Evolutionary conservation across 2,113 vertebrate genomes (phyloP).

Genomic region (Tetrax tetrax): DNA sequence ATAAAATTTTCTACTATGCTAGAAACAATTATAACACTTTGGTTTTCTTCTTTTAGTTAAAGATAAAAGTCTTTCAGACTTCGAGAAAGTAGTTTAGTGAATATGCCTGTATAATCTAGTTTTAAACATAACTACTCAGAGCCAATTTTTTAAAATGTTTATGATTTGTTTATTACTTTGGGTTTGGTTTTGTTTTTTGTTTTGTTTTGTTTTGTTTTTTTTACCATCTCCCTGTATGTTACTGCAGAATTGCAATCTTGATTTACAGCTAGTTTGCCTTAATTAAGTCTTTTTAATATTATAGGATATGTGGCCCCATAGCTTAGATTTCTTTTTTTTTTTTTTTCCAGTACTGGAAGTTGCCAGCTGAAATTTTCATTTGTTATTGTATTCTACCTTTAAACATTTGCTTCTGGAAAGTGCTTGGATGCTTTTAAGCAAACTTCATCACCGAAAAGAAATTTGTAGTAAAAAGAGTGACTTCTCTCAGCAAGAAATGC

Average conservation of each 20-base stretch:
- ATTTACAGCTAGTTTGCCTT: constrained; percentile 2
- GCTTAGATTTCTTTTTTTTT: not conserved
- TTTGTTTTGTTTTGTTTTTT: not conserved
- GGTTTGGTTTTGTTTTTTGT: not conserved
- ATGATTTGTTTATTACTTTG: not conserved
- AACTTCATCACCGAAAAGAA: constrained; percentile 25
- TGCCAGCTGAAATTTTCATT: not conserved
- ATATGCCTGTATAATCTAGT: not conserved
- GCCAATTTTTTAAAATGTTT: not conserved
- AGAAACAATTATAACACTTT: not conserved
- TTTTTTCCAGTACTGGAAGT: not conserved
- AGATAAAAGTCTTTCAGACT: not conserved
- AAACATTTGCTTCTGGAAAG: constrained; percentile 28
- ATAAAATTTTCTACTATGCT: not conserved
- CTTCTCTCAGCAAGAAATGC: constrained; percentile 22
- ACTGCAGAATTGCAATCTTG: not conserved
- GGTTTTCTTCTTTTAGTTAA: not conserved
- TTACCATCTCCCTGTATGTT: not conserved
- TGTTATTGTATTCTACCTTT: constrained; percentile 19
- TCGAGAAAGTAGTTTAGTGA: not conserved
- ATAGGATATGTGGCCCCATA: not conserved
- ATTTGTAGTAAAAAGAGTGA: constrained; percentile 27
- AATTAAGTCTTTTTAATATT: constrained; percentile 18
- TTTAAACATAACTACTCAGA: not conserved
- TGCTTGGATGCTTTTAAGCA: constrained; percentile 34